Base-by-base conservation (phyloP, 2,888 invertebrate genomes). In the Drosophila mayaguana region DNA sequence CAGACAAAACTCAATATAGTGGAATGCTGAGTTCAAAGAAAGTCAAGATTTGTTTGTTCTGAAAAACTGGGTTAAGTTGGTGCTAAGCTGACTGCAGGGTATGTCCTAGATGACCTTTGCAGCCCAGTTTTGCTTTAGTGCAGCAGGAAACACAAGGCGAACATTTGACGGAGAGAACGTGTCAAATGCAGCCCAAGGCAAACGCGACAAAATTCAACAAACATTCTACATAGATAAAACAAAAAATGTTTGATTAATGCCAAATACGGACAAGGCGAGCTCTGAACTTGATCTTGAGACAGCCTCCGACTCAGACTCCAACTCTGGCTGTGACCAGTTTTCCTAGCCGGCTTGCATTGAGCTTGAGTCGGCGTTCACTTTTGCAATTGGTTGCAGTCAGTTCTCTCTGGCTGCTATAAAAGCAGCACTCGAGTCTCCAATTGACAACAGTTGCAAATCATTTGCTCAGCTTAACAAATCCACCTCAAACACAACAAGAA, bases 201-300 rank as follows among this genome's bases (percentile, higher is more conserved):
- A 66, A 59, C 22, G 18, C 16, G 36, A 54, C 12, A 22, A 56
- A 53, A 50, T 40, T 46, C 51, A 28, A 51, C 64, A 51, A 68
- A 72, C 63, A 62, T 61, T 63, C 43, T 81, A 60, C 69, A 60
- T 40, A 81, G 25, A 63, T 45, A 66, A 80, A 72, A 43, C 56
- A 74, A 70, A 70, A 50, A 32, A 25, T 12, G 48, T 50, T 72
- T 74, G 70, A 81, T 69, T 57, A 54, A 61, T 64, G 54, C 88
- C 84, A 67, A 80, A 88, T 89, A 82, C 77, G 88, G 72, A 73
- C 86, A 88, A 86, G 90, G 88, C 80, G 43, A 90, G 74, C 81
- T 74, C 25, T 89, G 90, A 87, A 89, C 86, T 90, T 87, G 87
- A 90, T 86, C 86, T 86, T 86, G 85, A 88, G 83, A 83, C 87